phyloP scores from a whole-genome alignment of 2,888 invertebrate genomes.

The Dichetophora obliterata region DNA sequence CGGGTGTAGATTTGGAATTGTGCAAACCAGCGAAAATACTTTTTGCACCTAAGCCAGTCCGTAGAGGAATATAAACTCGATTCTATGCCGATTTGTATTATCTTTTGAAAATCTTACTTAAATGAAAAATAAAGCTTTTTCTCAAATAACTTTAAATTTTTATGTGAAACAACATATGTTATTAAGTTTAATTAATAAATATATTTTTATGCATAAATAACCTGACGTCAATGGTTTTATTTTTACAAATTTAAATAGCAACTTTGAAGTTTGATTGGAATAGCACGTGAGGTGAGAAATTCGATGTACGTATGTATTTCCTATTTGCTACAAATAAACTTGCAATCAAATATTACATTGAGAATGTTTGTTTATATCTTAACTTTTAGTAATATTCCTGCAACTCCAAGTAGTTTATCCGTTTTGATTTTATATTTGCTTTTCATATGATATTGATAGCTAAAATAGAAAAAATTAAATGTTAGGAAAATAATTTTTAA shows the following conservation, averaged over 20 bases:
- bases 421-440: conserved; percentile 30
- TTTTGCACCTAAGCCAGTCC: conserved; percentile 89
- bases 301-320: neutral
- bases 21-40: conserved; percentile 89
- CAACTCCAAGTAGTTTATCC: neutral
- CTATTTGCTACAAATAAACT: too few relatives aligned
- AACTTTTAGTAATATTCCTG: neutral
- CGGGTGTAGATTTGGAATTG: conserved; percentile 78
- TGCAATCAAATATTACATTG: neutral
- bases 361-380: neutral
- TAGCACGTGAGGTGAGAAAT: too few relatives aligned
- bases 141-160: too few relatives aligned
- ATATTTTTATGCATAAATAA: too few relatives aligned
- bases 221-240: too few relatives aligned
- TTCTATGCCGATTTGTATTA: neutral
- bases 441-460: conserved; percentile 45
- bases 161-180: neutral
- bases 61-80: conserved; percentile 77
- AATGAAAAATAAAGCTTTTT: too few relatives aligned
- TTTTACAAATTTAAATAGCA: too few relatives aligned
- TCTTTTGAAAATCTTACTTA: too few relatives aligned
- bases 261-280: too few relatives aligned
- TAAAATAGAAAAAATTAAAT: conserved; percentile 35
- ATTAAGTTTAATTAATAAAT: neutral
- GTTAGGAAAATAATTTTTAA: too few relatives aligned